Conservation (phyloP, 2,888 invertebrate species). For the Ferrisia virgata region DNA sequence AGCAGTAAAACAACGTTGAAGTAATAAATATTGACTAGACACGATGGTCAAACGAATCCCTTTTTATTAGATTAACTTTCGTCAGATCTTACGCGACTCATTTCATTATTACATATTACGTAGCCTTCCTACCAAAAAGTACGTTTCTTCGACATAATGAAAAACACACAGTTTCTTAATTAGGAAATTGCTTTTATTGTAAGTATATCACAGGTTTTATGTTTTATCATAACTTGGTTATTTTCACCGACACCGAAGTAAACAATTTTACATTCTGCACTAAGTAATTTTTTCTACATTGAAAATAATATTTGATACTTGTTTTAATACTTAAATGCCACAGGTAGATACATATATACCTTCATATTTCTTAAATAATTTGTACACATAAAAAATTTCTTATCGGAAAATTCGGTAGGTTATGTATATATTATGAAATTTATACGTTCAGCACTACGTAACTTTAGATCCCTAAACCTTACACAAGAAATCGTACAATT, state of each 20-base stretch:
- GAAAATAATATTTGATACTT: neutral
- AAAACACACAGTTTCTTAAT: conserved; percentile 40
- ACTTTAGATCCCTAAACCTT: neutral
- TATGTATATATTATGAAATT: no score
- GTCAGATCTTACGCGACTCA: conserved; percentile 34
- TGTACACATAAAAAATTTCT: no score
- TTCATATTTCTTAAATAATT: no score
- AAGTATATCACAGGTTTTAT: neutral
- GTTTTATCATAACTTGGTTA: conserved; percentile 1
- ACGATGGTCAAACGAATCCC: conserved; percentile 2
- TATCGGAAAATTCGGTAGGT: no score
- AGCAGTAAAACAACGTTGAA: conserved; percentile 33
- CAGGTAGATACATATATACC: no score
- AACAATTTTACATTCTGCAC: neutral
- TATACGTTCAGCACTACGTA: no score
- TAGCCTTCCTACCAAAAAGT: neutral
- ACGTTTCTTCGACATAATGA: conserved; percentile 22
- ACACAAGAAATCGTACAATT: neutral
- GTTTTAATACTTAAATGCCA: no score
- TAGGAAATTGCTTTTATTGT: conserved; percentile 20
- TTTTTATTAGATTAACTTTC: conserved; percentile 38
- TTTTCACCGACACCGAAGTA: neutral
- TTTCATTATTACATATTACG: conserved; percentile 33
- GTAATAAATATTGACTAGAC: conserved; percentile 43
- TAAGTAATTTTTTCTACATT: neutral